Conservation (phyloP, 2,888 invertebrate genomes). For the Colostygia pectinataria region DNA sequence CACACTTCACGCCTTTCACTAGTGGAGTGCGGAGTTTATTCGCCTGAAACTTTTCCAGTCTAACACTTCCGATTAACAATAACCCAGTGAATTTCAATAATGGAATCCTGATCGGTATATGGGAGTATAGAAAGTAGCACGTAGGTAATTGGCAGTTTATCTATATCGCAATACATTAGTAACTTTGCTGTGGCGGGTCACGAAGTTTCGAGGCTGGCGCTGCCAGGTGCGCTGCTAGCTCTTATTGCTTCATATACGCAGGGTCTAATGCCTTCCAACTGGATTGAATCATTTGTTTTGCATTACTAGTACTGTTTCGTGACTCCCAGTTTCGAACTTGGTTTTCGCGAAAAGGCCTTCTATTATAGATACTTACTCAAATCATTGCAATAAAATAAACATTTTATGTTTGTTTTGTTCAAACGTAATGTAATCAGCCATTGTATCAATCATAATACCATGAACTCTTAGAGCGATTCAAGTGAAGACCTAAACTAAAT, state of each 20-base stretch:
- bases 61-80: constrained; percentile 3
- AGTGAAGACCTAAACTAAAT: no score
- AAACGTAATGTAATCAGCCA: no score
- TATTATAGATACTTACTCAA: neutral
- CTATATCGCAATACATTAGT: constrained; percentile 52
- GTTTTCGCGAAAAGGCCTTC: neutral
- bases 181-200: constrained; percentile 52
- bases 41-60: constrained; percentile 1
- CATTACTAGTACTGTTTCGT: constrained; percentile 26
- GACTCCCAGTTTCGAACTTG: constrained; percentile 20
- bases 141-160: constrained; percentile 32
- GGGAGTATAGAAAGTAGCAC: constrained; percentile 12
- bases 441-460: no score
- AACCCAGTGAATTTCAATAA: constrained; percentile 7
- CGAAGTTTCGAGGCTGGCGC: constrained; percentile 56
- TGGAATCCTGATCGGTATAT: neutral
- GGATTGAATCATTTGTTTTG: constrained; percentile 34
- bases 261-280: constrained; percentile 22
- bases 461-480: no score
- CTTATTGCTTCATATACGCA: constrained; percentile 48
- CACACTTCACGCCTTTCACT: neutral
- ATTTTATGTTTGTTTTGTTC: no score
- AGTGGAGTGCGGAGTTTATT: neutral
- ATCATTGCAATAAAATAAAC: no score
- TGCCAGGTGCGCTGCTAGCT: constrained; percentile 51